Evolutionary conservation across 2,797 vertebrate genomes (phyloP), one percentile per base, ranked within the genome.

Genomic region (Sebastes jordani): DNA sequence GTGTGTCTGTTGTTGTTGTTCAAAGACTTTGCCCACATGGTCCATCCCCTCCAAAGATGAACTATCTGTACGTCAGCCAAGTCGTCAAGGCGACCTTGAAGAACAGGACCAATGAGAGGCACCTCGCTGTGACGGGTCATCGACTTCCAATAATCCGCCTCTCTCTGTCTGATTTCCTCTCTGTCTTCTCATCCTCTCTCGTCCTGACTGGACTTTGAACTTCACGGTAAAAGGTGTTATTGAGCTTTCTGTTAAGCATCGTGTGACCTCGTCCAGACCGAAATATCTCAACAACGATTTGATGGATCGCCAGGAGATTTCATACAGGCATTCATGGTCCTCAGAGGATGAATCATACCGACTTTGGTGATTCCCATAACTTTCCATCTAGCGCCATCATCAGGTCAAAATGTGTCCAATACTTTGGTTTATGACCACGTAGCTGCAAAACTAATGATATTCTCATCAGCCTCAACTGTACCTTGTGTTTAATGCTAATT

Each of bases 1-100:
- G 96, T 97, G 91, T 49, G 46, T 22, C 49, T 97, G 96, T 96
- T 59, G 18, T 96, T 58, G 18, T 25, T 61, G 65, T 59, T 83
- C 62, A 78, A 61, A 82, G 63, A 62, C 70, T 70, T 81, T 25
- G 6, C 27, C 60, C 29, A 23, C 70, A 59, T 52, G 38, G 76
- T 11, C 29, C 18, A 3, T 69, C 54, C 61, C 74, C 76, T 87
- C 8, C 60, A 73, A 74, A 78, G 82, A 76, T 56, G 27, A 88
- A 79, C 78, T 27, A 9, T 74, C 27, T 81, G 73, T 70, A 64
- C 22, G 6, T 71, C 58, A 78, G 82, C 82, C 81, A 85, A 86
- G 80, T 84, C 4, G 49, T 68, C 74, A 71, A 65, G 67, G 64
- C 61, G 71, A 93, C 92, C 91, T 92, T 92, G 90, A 83, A 83